These are phyloP conservation scores for Cephus spinipes DNA, from an alignment of 2,888 invertebrate species.

Conservation along the genomic window DNA sequence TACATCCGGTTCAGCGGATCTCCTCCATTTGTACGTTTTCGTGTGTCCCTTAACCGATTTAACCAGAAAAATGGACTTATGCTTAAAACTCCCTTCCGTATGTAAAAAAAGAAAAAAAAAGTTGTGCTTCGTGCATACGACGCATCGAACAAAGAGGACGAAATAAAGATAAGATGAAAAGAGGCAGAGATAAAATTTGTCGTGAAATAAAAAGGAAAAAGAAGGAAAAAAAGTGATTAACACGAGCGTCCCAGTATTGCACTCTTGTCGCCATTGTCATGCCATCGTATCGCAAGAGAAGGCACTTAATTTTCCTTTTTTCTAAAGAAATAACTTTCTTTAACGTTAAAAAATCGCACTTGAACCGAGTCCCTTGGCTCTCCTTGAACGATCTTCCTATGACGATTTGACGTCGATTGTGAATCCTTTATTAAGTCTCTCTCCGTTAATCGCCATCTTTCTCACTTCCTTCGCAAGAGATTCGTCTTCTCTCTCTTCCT, in stretches of 20 bases:
- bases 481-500: neutral
- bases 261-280: neutral
- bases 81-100: neutral
- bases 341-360: neutral
- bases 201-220: constrained; percentile 4
- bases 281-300: neutral
- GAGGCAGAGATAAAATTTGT: neutral
- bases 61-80: neutral
- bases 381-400: neutral
- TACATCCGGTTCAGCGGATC: neutral
- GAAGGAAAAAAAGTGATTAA: constrained; percentile 5
- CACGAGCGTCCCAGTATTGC: neutral
- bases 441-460: neutral
- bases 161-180: neutral
- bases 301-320: neutral
- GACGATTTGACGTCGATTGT: neutral
- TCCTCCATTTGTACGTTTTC: neutral
- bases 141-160: neutral
- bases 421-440: neutral
- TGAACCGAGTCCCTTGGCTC: neutral
- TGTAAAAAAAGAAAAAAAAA: constrained; percentile 3
- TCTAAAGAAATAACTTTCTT: neutral
- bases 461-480: neutral
- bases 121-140: constrained; percentile 7
- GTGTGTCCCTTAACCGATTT: neutral